phyloP scores from a whole-genome alignment of 2,888 invertebrate genomes.

The Drosophila prostipennis region DNA sequence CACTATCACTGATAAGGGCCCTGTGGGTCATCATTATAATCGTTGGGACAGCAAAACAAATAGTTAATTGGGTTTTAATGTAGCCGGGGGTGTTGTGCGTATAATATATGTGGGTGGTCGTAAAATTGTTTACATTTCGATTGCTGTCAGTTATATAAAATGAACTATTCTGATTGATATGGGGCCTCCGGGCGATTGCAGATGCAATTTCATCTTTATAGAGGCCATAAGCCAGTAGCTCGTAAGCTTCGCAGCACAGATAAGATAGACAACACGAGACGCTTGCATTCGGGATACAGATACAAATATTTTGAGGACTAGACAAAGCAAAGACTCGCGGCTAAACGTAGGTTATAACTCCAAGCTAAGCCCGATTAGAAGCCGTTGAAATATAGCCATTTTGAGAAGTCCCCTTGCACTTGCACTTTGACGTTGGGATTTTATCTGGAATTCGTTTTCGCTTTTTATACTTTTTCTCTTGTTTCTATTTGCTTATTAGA shows the following conservation, averaged over 20 bases:
- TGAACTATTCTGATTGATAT: slow-evolving; percentile 13
- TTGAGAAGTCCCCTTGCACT: slow-evolving; percentile 11
- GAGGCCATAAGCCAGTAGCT: slow-evolving; percentile 20
- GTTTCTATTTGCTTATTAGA: slow-evolving; percentile 43
- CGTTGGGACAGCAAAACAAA: slow-evolving; percentile 5
- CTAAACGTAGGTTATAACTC: slow-evolving; percentile 9
- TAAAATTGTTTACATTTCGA: slow-evolving; percentile 33
- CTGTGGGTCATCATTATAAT: slow-evolving; percentile 44
- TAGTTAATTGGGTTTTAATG: slow-evolving; percentile 9
- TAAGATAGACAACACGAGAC: slow-evolving; percentile 20
- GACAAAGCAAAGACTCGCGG: slow-evolving; percentile 22
- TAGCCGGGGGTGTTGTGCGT: slow-evolving; percentile 7
- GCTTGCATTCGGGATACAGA: neutral
- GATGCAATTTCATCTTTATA: slow-evolving; percentile 31
- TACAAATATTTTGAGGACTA: slow-evolving; percentile 7
- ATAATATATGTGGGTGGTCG: neutral
- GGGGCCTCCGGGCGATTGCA: slow-evolving; percentile 11
- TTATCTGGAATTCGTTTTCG: slow-evolving; percentile 1
- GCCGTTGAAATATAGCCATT: neutral
- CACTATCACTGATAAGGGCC: slow-evolving; percentile 28
- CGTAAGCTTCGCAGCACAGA: slow-evolving; percentile 4
- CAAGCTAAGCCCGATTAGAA: neutral
- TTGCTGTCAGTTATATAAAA: slow-evolving; percentile 11
- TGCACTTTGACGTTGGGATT: slow-evolving; percentile 8
- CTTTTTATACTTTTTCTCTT: neutral